A percentile compares a stretch with the other conserved stretches of the same genome.
Evolutionary conservation across 2,113 vertebrate genomes (phyloP).

Genomic region (Tachysurus vachellii): DNA sequence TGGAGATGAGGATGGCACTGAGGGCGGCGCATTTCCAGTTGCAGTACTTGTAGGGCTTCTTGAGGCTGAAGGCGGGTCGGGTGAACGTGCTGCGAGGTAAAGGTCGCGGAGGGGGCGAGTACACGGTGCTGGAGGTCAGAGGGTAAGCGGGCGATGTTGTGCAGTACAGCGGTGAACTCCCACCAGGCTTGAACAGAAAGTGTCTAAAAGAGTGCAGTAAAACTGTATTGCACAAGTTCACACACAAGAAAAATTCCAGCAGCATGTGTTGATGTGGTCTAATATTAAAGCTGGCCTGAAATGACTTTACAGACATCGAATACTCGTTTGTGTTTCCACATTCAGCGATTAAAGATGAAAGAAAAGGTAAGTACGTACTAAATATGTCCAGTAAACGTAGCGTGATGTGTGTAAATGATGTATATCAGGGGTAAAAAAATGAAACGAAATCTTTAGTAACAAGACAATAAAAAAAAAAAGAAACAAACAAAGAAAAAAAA

Average conservation of each 20-base stretch:
- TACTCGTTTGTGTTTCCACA: not conserved
- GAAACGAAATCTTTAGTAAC: not conserved
- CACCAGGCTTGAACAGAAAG: constrained; percentile 98
- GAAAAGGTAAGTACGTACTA: not conserved
- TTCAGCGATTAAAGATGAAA: not conserved
- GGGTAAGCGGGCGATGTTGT: constrained; percentile 94
- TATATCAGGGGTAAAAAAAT: not conserved
- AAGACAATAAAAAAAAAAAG: too few species aligned
- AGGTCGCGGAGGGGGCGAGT: constrained; percentile 94
- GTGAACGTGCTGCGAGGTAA: constrained; percentile 94
- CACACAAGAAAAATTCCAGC: not conserved
- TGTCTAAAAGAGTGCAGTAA: constrained; percentile 76
- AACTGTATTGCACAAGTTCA: constrained; percentile 26
- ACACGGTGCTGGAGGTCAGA: constrained; percentile 98
- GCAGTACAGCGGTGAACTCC: constrained; percentile 97
- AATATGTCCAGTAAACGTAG: not conserved
- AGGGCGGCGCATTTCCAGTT: constrained; percentile 98
- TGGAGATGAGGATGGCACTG: constrained; percentile 92
- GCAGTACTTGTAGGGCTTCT: constrained; percentile 97
- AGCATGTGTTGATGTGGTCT: not conserved
- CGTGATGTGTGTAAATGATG: not conserved
- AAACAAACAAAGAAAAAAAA: not conserved
- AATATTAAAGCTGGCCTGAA: not conserved
- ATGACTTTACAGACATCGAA: not conserved
- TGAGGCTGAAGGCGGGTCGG: constrained; percentile 94